Conservation (phyloP, 2,797 vertebrate genomes). For the Uromys caudimaculatus region DNA sequence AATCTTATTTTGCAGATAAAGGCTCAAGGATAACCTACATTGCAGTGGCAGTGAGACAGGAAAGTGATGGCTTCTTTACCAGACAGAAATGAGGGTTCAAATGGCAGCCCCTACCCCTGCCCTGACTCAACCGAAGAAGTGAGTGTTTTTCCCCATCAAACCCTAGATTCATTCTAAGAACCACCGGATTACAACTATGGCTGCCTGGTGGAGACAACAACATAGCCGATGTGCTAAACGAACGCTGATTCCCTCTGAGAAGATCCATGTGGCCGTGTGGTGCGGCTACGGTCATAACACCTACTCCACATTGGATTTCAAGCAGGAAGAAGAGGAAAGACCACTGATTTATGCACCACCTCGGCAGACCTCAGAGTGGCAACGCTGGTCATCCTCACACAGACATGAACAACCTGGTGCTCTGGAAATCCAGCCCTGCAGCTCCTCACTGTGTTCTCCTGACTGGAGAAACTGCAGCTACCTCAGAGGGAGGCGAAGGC, state of each 20-base stretch:
- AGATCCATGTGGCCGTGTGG: too few relatives aligned
- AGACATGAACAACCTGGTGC: accelerated
- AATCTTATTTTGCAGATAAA: not conserved
- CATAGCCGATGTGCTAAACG: accelerated
- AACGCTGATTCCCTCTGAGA: not conserved
- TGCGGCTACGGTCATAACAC: accelerated
- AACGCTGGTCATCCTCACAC: accelerated
- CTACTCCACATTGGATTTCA: not conserved
- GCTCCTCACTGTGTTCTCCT: not conserved
- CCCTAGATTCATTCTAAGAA: not conserved
- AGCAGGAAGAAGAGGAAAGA: not conserved
- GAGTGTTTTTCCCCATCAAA: not conserved
- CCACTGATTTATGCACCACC: not conserved
- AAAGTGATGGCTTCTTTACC: not conserved
- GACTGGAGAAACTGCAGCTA: too few relatives aligned
- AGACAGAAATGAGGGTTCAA: not conserved
- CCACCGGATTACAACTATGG: accelerated
- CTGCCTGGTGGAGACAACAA: not conserved
- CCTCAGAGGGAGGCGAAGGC: not conserved
- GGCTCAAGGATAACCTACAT: not conserved
- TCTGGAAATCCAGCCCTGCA: not conserved
- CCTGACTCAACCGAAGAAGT: not conserved
- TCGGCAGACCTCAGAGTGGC: not conserved
- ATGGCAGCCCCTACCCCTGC: not conserved
- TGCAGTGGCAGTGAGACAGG: not conserved